A percentile compares a stretch with the other conserved stretches of the same genome.
phyloP scores from a whole-genome alignment of 2,113 vertebrate genomes.

The Hipposideros armiger region DNA sequence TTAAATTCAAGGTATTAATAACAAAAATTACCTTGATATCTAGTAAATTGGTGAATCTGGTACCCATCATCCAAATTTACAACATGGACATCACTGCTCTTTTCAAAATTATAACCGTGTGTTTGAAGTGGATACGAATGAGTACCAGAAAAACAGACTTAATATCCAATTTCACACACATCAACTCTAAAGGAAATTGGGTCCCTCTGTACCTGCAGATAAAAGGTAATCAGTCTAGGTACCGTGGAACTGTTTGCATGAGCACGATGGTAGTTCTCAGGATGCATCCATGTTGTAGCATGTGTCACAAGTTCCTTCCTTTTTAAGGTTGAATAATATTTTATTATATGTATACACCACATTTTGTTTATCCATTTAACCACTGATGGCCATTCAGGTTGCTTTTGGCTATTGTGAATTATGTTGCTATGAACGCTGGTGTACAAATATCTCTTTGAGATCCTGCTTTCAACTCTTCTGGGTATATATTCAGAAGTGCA shows the following conservation, averaged over 20 bases:
- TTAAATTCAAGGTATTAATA: background rate
- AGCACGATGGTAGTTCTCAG: background rate
- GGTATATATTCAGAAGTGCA: background rate
- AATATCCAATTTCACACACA: background rate
- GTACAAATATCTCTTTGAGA: background rate
- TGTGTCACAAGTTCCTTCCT: background rate
- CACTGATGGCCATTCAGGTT: background rate
- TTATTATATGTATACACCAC: background rate
- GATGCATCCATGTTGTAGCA: background rate
- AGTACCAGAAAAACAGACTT: background rate
- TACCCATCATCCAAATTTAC: background rate
- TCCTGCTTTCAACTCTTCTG: background rate
- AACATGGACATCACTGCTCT: background rate
- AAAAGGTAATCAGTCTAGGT: background rate
- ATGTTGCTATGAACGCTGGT: background rate
- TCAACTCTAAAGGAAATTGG: background rate
- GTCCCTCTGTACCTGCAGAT: background rate
- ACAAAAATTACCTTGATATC: background rate
- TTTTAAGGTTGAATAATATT: background rate
- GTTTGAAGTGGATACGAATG: background rate
- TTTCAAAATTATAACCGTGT: conserved; percentile 35
- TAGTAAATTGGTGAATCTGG: background rate
- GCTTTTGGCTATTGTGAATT: background rate
- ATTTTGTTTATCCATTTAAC: background rate
- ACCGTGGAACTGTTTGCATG: background rate